Base-by-base conservation (phyloP, 2,797 vertebrate genomes). In the Rhabdomys pumilio region DNA sequence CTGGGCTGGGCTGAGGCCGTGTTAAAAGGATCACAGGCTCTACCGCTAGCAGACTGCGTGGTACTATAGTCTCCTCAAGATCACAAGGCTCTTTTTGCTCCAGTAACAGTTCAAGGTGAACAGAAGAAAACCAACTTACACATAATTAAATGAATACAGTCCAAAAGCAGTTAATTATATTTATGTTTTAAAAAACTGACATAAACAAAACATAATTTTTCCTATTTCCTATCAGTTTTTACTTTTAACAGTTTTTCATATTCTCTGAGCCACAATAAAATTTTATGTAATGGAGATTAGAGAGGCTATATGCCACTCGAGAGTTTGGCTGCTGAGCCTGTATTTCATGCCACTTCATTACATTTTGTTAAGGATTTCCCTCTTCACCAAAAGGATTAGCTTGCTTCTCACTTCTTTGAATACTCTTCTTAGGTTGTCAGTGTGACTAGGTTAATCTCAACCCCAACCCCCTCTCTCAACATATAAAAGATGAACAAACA, bases 401-500 rank as follows among this genome's bases (percentile, higher is more conserved):
- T 97, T 97, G 94, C 93, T 96, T 96, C 95, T 96, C 89, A 96
- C 94, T 93, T 97, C 89, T 97, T 67, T 97, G 92, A 97, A 97
- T 90, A 94, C 12, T 93, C 93, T 95, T 94, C 96, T 95, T 93
- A 90, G 94, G 91, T 96, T 96, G 94, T 86, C 93, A 94, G 84
- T 90, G 89, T 97, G 94, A 93, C 96, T 96, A 97, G 92, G 95
- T 95, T 96, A 93, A 89, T 97, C 95, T 97, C 89, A 95, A 41
- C 29, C 53, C 69, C 72, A 10, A 15, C 53, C 85, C 26, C 19
- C 84, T 92, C 89, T 96, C 91, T 94, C 75, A 96, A 97, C 90
- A 94, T 96, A 94, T 89, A 97, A 97, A 96, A 95, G 90, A 97
- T 96, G 97, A 98, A 97, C 80, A 96, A 95, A 97, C 87, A 97